These are phyloP conservation scores for Horisme vitalbata DNA, from an alignment of 2,888 invertebrate genomes.

Conservation along the genomic window DNA sequence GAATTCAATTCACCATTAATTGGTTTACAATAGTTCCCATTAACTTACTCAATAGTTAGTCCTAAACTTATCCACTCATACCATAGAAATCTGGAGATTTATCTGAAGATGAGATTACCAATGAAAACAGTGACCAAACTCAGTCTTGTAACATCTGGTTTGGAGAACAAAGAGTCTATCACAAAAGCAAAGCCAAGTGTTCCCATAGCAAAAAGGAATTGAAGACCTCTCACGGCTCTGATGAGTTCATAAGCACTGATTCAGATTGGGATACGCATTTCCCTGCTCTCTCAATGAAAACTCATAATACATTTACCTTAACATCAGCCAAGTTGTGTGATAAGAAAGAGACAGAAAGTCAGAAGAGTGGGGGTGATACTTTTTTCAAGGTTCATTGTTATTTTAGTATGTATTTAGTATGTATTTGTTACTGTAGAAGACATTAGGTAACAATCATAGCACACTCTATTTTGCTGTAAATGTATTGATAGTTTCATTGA, in stretches of 20 bases:
- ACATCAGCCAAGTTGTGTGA: constrained; percentile 64
- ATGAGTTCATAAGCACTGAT: constrained; percentile 68
- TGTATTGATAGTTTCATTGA: neutral
- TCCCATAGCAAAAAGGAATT: constrained; percentile 45
- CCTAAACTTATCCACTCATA: constrained; percentile 24
- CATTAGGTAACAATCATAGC: too few species aligned
- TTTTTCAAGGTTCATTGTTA: constrained; percentile 56
- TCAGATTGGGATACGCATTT: constrained; percentile 76
- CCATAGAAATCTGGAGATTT: constrained; percentile 64
- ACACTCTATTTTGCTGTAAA: too few species aligned
- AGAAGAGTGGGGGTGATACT: constrained; percentile 73
- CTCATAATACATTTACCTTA: constrained; percentile 72
- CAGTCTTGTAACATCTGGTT: constrained; percentile 59
- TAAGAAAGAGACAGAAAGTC: constrained; percentile 62
- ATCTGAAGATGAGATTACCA: constrained; percentile 66
- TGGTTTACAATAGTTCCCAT: too few species aligned
- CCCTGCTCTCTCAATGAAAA: constrained; percentile 70
- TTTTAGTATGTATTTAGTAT: too few species aligned
- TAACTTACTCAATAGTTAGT: neutral
- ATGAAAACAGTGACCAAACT: constrained; percentile 53
- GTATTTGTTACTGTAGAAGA: too few species aligned
- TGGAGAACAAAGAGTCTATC: constrained; percentile 68
- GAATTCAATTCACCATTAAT: too few species aligned
- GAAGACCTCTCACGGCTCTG: constrained; percentile 57
- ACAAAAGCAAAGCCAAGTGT: constrained; percentile 63